A percentile compares a stretch with the other conserved stretches of the same genome.
These are phyloP conservation scores for Papilio demoleus DNA, from an alignment of 2,888 invertebrate species.

Conservation along the genomic window DNA sequence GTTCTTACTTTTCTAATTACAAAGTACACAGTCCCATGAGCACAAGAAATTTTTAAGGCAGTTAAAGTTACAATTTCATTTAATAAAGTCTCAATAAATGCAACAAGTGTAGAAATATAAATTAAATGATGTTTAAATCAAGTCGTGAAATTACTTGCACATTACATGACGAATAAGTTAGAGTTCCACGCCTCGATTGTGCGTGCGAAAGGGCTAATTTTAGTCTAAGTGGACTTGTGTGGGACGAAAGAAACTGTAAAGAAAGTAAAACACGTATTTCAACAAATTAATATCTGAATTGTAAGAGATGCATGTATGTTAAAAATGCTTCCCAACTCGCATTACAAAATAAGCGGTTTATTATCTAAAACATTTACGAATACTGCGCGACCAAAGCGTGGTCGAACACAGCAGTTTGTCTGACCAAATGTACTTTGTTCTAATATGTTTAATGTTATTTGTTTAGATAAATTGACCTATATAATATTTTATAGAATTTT, in stretches of 20 bases:
- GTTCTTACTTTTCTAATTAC: slow-evolving; percentile 81
- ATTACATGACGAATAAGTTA: no score
- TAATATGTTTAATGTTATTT: neutral
- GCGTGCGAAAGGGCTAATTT: no score
- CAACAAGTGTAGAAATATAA: neutral
- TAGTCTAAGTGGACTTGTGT: no score
- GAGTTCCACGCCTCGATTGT: no score
- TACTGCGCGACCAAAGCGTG: neutral
- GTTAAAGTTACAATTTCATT: slow-evolving; percentile 15
- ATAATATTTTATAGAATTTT: no score
- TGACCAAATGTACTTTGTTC: neutral
- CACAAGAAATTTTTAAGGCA: slow-evolving; percentile 30
- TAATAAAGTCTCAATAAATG: slow-evolving; percentile 7
- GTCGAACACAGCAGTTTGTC: slow-evolving; percentile 12
- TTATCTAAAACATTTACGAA: neutral
- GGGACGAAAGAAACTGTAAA: neutral
- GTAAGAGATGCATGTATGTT: neutral
- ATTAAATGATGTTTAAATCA: neutral
- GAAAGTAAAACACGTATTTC: neutral
- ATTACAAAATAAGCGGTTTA: slow-evolving; percentile 28
- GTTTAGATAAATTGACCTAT: no score
- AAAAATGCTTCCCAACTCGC: neutral
- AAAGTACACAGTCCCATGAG: slow-evolving; percentile 71
- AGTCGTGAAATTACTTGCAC: no score
- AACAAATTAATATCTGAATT: neutral